Evolutionary conservation across 2,113 vertebrate genomes (phyloP).

Genomic region (Mobula hypostoma): DNA sequence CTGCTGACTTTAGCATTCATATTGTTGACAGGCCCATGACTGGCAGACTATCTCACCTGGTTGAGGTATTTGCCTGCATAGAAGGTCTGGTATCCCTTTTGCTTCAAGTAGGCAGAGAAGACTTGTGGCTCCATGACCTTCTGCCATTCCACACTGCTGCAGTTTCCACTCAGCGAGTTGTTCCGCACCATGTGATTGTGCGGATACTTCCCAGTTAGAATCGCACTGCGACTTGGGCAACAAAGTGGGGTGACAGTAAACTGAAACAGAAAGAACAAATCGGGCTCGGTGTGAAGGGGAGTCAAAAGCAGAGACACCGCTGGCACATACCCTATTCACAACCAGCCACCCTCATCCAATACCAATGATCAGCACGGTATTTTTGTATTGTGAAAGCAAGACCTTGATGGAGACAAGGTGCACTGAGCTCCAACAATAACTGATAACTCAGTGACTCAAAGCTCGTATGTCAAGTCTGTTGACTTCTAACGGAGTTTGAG

Average conservation of each 20-base stretch:
- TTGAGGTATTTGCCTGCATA: constrained; percentile 67
- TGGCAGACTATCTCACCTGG: constrained; percentile 49
- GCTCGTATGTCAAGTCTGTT: too few relatives aligned
- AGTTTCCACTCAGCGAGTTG: constrained; percentile 64
- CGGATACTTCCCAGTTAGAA: constrained; percentile 61
- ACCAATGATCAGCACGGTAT: too few relatives aligned
- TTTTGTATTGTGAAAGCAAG: too few relatives aligned
- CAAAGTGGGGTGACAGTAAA: constrained; percentile 62
- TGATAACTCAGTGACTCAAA: too few relatives aligned
- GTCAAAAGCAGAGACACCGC: background rate
- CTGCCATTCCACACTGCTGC: constrained; percentile 62
- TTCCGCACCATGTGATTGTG: constrained; percentile 67
- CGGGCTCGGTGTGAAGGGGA: background rate
- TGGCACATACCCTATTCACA: background rate
- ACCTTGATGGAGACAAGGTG: too few relatives aligned
- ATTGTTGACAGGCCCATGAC: too few relatives aligned
- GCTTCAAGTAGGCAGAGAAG: constrained; percentile 60
- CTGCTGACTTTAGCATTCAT: too few relatives aligned
- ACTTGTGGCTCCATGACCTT: constrained; percentile 50
- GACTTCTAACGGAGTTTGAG: too few relatives aligned
- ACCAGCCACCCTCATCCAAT: background rate
- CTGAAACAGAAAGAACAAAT: constrained; percentile 43
- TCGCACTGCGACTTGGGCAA: constrained; percentile 66
- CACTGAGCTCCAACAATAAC: too few relatives aligned
- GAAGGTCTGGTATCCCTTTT: constrained; percentile 63